A percentile compares a stretch with the other conserved stretches of the same genome.
Evolutionary conservation across 2,888 invertebrate genomes (phyloP).

Genomic region (Oscheius sp.): DNA sequence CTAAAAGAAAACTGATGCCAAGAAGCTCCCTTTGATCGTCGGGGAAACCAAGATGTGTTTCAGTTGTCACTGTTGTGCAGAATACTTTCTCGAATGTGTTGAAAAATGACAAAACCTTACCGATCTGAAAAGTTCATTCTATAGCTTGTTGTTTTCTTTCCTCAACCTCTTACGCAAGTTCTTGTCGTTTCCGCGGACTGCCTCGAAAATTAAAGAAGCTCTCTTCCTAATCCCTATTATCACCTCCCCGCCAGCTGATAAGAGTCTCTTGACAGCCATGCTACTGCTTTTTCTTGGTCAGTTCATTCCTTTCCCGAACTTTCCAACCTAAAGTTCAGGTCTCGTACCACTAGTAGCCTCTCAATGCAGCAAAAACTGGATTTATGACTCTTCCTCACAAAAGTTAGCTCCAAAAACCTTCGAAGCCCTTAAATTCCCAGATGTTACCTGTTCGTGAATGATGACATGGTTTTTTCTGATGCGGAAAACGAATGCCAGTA

Average conservation of each 20-base stretch:
- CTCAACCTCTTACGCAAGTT: no score
- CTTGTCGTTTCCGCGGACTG: neutral
- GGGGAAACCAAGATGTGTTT: no score
- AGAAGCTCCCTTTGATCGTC: no score
- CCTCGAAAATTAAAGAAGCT: neutral
- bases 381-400: conserved; percentile 1
- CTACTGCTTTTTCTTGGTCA: neutral
- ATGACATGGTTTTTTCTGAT: conserved; percentile 13
- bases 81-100: no score
- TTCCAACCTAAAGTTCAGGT: neutral
- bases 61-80: no score
- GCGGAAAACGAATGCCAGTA: conserved; percentile 23
- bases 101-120: no score
- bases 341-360: conserved; percentile 1
- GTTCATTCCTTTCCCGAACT: neutral
- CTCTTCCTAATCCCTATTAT: neutral
- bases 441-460: conserved; percentile 13
- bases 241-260: neutral
- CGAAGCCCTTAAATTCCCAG: neutral
- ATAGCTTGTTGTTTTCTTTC: no score
- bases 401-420: neutral
- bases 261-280: neutral
- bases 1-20: no score
- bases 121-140: no score
- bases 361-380: conserved; percentile 30